phyloP scores from a whole-genome alignment of 2,888 invertebrate genomes.

The Drosophila diplacantha region DNA sequence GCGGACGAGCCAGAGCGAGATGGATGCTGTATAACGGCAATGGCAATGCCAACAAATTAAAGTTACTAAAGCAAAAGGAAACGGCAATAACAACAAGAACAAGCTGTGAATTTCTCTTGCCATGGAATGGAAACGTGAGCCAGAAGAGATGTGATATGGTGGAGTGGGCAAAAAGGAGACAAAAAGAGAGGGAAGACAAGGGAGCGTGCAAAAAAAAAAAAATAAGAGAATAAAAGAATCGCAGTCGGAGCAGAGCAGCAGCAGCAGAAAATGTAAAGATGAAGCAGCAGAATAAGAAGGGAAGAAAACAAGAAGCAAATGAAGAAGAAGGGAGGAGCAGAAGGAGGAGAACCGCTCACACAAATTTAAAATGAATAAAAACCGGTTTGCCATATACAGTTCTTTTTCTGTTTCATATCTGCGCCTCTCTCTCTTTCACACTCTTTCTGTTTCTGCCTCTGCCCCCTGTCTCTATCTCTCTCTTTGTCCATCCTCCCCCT shows the following conservation, averaged over 20 bases:
- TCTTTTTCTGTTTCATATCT: slow-evolving; percentile 18
- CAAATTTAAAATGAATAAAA: slow-evolving; percentile 43
- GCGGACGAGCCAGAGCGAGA: slow-evolving; percentile 14
- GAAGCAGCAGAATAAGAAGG: neutral
- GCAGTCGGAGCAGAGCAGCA: slow-evolving; percentile 13
- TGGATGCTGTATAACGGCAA: slow-evolving; percentile 42
- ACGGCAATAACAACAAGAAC: slow-evolving; percentile 22
- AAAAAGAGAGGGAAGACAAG: slow-evolving; percentile 6
- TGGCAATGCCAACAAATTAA: slow-evolving; percentile 67
- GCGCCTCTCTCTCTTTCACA: neutral
- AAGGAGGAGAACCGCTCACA: slow-evolving; percentile 37
- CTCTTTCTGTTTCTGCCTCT: neutral
- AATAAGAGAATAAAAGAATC: slow-evolving; percentile 33
- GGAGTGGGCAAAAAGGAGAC: neutral
- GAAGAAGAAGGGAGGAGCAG: neutral
- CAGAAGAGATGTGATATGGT: slow-evolving; percentile 2
- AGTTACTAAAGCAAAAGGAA: slow-evolving; percentile 61
- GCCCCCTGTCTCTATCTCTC: too few relatives aligned
- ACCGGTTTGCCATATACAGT: slow-evolving; percentile 41
- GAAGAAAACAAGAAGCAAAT: slow-evolving; percentile 10
- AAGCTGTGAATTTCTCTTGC: slow-evolving; percentile 15
- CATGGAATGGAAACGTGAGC: slow-evolving; percentile 28
- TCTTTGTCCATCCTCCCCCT: slow-evolving; percentile 2
- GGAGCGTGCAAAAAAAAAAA: slow-evolving; percentile 15
- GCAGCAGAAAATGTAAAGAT: slow-evolving; percentile 16